These are phyloP conservation scores for Drosophila lini DNA, from an alignment of 1,140 invertebrate species.

Conservation along the genomic window DNA sequence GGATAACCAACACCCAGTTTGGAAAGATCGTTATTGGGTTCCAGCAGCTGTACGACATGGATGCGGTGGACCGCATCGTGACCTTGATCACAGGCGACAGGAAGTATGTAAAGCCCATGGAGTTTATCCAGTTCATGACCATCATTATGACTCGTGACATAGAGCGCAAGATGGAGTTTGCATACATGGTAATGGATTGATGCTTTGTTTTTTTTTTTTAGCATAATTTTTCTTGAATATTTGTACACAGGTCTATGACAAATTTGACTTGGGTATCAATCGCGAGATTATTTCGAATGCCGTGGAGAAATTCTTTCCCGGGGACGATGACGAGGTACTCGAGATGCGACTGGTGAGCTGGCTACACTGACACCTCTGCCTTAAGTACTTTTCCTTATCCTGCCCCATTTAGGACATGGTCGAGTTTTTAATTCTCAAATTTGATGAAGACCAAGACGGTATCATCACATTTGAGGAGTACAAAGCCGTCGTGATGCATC, in stretches of 20 bases:
- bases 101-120: conserved; percentile 20
- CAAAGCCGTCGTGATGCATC: conserved; percentile 17
- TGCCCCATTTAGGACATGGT: conserved; percentile 15
- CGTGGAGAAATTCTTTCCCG: conserved; percentile 22
- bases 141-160: conserved; percentile 17
- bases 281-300: conserved; percentile 13
- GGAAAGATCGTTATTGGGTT: conserved; percentile 25
- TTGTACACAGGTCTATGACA: conserved; percentile 9
- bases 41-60: conserved; percentile 33
- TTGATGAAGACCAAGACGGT: conserved; percentile 32
- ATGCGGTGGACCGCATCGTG: conserved; percentile 29
- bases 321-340: conserved; percentile 29
- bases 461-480: conserved; percentile 32
- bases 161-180: conserved; percentile 25
- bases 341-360: conserved; percentile 34
- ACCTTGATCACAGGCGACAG: conserved; percentile 8
- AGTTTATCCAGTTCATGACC: conserved; percentile 23
- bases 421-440: conserved; percentile 35
- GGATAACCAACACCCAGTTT: conserved; percentile 15
- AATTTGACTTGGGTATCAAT: conserved; percentile 19
- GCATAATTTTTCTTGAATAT: too few species aligned
- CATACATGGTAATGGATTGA: conserved; percentile 16
- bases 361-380: too few species aligned
- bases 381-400: neutral
- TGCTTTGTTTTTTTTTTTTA: neutral